Conservation (phyloP, 1,140 invertebrate species). For the Zaprionus nigranus region DNA sequence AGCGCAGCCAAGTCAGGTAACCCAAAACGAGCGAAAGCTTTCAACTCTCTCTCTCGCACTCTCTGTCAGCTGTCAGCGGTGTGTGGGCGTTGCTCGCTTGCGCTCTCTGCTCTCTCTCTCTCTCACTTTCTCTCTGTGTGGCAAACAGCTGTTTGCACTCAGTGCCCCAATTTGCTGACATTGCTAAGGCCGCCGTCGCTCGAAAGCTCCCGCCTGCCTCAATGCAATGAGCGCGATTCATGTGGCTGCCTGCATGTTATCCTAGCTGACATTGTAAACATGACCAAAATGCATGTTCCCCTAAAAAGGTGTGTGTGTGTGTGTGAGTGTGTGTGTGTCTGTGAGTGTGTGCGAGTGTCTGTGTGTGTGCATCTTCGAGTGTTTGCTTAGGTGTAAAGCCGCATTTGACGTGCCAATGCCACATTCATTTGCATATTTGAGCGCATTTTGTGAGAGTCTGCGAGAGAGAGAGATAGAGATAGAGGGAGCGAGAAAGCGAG, state of each 20-base stretch:
- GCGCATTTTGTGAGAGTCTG: conserved; percentile 51
- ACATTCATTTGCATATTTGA: conserved; percentile 81
- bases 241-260: conserved; percentile 57
- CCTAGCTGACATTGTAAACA: conserved; percentile 81
- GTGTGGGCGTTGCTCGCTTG: conserved; percentile 47
- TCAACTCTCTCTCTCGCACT: neutral
- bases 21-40: conserved; percentile 34
- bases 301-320: conserved; percentile 59
- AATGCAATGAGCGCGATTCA: conserved; percentile 44
- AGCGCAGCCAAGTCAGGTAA: conserved; percentile 34
- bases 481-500: neutral
- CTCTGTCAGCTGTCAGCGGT: conserved; percentile 31
- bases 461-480: conserved; percentile 4
- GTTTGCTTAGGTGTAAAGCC: conserved; percentile 62
- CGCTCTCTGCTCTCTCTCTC: conserved; percentile 19
- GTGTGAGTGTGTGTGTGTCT: conserved; percentile 1
- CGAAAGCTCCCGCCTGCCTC: conserved; percentile 32
- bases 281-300: conserved; percentile 79
- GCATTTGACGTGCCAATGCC: conserved; percentile 69
- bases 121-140: conserved; percentile 31
- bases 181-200: conserved; percentile 53
- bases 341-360: neutral
- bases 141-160: conserved; percentile 65
- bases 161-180: conserved; percentile 65
- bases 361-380: conserved; percentile 14